Conservation (phyloP, 2,797 vertebrate species). For the Periophthalmus magnuspinnatus region DNA sequence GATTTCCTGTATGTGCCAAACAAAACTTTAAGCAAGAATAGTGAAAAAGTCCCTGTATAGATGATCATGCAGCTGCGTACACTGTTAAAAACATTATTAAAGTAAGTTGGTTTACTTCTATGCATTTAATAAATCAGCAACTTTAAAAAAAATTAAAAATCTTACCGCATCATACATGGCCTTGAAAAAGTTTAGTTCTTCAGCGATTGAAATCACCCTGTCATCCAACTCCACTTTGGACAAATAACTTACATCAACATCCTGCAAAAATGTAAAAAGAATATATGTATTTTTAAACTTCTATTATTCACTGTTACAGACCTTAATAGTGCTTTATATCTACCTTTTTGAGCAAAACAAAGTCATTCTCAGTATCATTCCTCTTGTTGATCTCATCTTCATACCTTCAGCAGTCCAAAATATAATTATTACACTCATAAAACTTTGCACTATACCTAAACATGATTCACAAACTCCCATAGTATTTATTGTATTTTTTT, state of each 20-base stretch:
- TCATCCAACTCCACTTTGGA: slow-evolving; percentile 74
- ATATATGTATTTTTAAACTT: not conserved
- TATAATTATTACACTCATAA: not conserved
- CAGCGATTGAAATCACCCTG: slow-evolving; percentile 53
- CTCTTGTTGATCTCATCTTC: slow-evolving; percentile 82
- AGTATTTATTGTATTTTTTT: too few relatives aligned
- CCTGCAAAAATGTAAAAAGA: slow-evolving; percentile 62
- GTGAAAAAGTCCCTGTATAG: not conserved
- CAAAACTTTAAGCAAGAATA: not conserved
- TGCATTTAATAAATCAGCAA: not conserved
- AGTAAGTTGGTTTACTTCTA: not conserved
- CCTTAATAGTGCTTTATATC: not conserved
- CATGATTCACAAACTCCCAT: not conserved
- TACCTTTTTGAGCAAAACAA: slow-evolving; percentile 88
- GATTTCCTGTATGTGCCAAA: slow-evolving; percentile 77
- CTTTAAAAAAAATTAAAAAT: not conserved
- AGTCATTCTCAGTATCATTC: slow-evolving; percentile 80
- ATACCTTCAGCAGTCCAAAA: slow-evolving; percentile 72
- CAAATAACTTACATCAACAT: slow-evolving; percentile 78
- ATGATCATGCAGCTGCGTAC: too few relatives aligned
- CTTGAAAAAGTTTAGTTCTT: slow-evolving; percentile 79
- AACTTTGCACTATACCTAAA: not conserved
- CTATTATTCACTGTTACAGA: not conserved
- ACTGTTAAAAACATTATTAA: too few relatives aligned
- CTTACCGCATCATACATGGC: slow-evolving; percentile 78